Percentiles rank a stretch among this genome's conserved stretches.
Evolutionary conservation across 2,113 vertebrate genomes (phyloP).

Genomic region (Benitochromis conjunctus): DNA sequence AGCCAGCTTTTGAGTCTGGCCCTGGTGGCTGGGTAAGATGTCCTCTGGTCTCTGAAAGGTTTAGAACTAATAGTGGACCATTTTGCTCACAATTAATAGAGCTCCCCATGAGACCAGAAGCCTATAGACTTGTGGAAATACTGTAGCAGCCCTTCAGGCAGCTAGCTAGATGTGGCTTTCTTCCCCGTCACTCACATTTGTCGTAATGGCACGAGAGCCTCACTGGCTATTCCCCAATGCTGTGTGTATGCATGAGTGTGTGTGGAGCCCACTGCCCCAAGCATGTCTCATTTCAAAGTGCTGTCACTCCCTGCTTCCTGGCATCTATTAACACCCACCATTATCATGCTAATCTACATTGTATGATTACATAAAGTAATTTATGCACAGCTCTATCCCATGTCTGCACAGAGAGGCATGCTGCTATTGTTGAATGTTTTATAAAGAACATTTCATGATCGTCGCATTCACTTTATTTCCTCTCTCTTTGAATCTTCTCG

Average conservation of each 20-base stretch:
- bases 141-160: constrained; percentile 69
- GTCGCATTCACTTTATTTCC: background rate
- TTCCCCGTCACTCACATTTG: constrained; percentile 77
- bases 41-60: constrained; percentile 63
- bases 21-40: constrained; percentile 31
- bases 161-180: constrained; percentile 68
- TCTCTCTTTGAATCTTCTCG: background rate
- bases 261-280: constrained; percentile 84
- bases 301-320: constrained; percentile 96
- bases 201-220: constrained; percentile 71
- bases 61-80: constrained; percentile 66
- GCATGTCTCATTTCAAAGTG: constrained; percentile 97
- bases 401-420: constrained; percentile 79
- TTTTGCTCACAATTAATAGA: constrained; percentile 75
- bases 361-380: constrained; percentile 99
- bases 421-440: constrained; percentile 84
- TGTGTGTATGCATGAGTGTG: constrained; percentile 72
- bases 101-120: constrained; percentile 67
- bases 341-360: constrained; percentile 99
- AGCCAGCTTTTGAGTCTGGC: constrained; percentile 28
- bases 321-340: constrained; percentile 99
- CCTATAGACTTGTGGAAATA: constrained; percentile 72
- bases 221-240: constrained; percentile 79
- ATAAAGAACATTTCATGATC: constrained; percentile 43
- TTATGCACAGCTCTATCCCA: constrained; percentile 95